Percentiles rank a stretch among this genome's conserved stretches.
These are phyloP conservation scores for Rhegmatorhina hoffmannsi DNA, from an alignment of 2,113 vertebrate species.

Conservation along the genomic window DNA sequence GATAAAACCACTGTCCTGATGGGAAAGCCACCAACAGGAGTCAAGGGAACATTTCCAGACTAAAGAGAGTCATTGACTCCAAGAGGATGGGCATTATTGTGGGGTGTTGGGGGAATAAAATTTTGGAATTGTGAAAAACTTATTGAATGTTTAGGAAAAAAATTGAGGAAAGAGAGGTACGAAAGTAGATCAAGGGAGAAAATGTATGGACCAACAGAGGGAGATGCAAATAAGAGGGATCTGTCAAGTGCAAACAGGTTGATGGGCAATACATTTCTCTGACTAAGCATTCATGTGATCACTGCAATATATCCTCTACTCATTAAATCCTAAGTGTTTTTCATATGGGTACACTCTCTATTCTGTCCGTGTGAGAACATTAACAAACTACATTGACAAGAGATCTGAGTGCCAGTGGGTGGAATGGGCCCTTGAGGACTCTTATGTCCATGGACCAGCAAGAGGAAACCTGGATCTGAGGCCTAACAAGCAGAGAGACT, in stretches of 20 bases:
- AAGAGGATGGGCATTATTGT: neutral
- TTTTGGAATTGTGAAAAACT: neutral
- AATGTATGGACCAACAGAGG: neutral
- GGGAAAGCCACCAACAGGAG: neutral
- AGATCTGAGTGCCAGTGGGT: neutral
- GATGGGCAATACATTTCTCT: neutral
- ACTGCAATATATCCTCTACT: neutral
- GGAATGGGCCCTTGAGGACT: neutral
- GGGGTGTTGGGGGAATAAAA: neutral
- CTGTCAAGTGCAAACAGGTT: neutral
- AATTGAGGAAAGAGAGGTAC: neutral
- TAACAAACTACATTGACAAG: neutral
- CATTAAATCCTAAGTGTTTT: neutral
- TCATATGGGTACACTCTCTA: neutral
- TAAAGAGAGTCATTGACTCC: neutral
- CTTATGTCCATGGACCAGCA: neutral
- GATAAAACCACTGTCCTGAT: accelerated
- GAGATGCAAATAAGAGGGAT: neutral
- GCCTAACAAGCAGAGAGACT: neutral
- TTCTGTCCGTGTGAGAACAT: neutral
- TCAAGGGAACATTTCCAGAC: neutral
- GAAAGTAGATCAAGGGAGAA: neutral
- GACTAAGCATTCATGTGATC: neutral
- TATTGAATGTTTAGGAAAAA: neutral
- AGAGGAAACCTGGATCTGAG: neutral